Evolutionary conservation across 92 coral and sea anemone genomes (phyloP), one percentile per base, ranked within the genome.

Genomic region (Palythoa grandis): DNA sequence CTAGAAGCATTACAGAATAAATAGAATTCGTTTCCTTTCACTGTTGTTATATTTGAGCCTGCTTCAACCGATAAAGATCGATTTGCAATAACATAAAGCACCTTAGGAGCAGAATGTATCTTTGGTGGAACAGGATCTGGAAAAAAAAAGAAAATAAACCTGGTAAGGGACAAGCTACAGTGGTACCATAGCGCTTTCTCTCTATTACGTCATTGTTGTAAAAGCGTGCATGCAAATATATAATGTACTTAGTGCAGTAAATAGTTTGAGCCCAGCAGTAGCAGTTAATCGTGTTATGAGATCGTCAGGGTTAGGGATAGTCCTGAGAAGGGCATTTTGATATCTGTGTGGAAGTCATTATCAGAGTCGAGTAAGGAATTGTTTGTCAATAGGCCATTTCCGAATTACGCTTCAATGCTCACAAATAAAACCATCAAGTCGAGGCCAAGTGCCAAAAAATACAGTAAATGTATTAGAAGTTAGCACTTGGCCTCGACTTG

Each of bases 71-170:
- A 22, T 35, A 94, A 75, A 35, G 95, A 76, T 63, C 91, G 87
- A 52, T 73, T 48, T 56, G 72, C 29, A 54, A 84, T 72, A 14
- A 92, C 85, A 86, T 75, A 83, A 5, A 86, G 72, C 22, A 65
- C 22, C 68, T 79, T 60, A 70, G 77, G 75, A 24, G 47, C 83
- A n/a, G 86, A 74, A 17, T 78, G 74, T 40, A 97, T 97, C 38
- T 16, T 57, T n/a, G 99, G 99, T 23, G 77, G 48, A 13, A 90
- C 86, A 12, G 99, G 96, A 80, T 95, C 99, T 97, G 91, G 52
- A 56, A 16, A 2, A 5, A 25, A 11, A 50, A 74, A 11, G 54
- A 48, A 17, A 67, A 37, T 38, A 39, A 1, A 52, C 0, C 4
- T 14, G 50, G 13, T 19, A 38, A 47, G 16, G 48, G 23, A 35